Conservation (phyloP, 2,888 invertebrate species). For the Agrochola macilenta region DNA sequence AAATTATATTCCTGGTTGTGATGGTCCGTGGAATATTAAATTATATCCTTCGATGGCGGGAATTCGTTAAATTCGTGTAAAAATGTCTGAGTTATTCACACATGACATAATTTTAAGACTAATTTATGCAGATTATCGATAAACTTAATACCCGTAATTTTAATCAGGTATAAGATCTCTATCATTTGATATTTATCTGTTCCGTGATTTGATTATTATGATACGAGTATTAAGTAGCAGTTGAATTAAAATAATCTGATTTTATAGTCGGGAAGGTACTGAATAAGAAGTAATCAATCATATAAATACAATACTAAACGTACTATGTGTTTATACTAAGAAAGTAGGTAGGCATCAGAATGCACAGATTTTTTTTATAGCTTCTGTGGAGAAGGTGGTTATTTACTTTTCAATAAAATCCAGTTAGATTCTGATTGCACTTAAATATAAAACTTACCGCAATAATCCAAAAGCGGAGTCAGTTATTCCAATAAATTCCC, state of each 20-base stretch:
- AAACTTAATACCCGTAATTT: background rate
- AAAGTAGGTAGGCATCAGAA: background rate
- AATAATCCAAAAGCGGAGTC: slow-evolving; percentile 50
- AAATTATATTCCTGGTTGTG: slow-evolving; percentile 5
- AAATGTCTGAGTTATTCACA: background rate
- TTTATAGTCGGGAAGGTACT: background rate
- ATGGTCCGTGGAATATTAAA: slow-evolving; percentile 19
- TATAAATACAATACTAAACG: background rate
- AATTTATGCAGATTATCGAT: background rate
- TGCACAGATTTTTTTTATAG: background rate
- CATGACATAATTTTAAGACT: background rate
- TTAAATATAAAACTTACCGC: slow-evolving; percentile 65
- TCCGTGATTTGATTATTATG: too few relatives aligned
- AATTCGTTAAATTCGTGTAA: background rate
- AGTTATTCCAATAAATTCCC: slow-evolving; percentile 74
- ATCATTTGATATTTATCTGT: too few relatives aligned
- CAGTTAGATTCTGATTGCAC: slow-evolving; percentile 47
- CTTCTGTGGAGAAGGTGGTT: background rate
- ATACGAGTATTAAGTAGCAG: background rate
- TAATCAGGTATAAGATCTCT: too few relatives aligned
- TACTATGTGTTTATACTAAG: too few relatives aligned
- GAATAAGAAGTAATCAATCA: background rate
- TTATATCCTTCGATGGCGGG: background rate
- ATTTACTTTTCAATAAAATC: background rate
- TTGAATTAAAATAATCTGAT: background rate